Base-by-base conservation (phyloP, 2,888 invertebrate genomes). In the Pediacus dermestoides region DNA sequence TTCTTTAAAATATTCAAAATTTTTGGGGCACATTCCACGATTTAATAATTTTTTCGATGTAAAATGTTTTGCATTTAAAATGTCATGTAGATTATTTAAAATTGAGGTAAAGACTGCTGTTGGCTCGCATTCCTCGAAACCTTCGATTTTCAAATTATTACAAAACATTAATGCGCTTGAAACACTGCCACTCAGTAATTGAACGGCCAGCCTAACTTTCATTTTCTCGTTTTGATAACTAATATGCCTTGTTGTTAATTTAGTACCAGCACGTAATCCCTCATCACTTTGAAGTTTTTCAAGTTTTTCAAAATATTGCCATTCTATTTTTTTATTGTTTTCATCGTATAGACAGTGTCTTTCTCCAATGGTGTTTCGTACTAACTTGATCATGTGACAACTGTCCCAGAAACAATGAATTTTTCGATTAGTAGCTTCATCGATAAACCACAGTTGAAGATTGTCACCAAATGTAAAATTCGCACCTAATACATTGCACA, bases 1-100 rank as follows among this genome's bases (percentile, higher is more conserved):
- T n/a, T 18, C 21, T n/a, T 7, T 7, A n/a, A 18, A 6, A 7
- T 18, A 18, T 18, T 18, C 6, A n/a, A 7, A 40, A 8, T 22
- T 4, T 16, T 27, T 30, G 23, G 35, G 7, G 18, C 31, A 37
- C 1, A 4, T 10, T 11, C 15, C 31, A 36, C 22, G 40, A 11
- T 22, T 15, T 22, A 26, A 13, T 3, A n/a, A 31, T 27, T 10
- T 38, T 42, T 21, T 31, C 37, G 2, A 36, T 30, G 22, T n/a
- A n/a, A 44, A 37, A 18, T 41, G 39, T 37, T 44, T 25, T 8
- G 16, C 31, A 28, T 49, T 49, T 21, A 46, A 38, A 16, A 49
- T 15, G n/a, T 18, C 21, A 18, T 7, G n/a, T n/a, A n/a, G 6
- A 18, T 18, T 18, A n/a, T 18, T 18, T 7, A 18, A 18, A 18